Evolutionary conservation across 1,140 invertebrate genomes (phyloP), one percentile per base, ranked within the genome.

Genomic region (Cotesia glomerata): DNA sequence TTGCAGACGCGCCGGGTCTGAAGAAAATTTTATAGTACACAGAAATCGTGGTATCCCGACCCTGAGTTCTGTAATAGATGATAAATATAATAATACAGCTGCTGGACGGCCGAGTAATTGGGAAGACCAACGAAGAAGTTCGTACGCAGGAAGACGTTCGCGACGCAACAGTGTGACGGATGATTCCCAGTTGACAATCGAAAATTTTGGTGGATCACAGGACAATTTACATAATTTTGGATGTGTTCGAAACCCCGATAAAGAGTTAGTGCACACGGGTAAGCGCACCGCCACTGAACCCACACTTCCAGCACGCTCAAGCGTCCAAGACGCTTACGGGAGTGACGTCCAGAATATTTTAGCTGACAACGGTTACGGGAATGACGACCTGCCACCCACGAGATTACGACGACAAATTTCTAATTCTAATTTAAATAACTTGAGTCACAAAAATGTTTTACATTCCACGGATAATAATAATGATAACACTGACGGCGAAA

Each of bases 191-290:
- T 85, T 97, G 73, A 96, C 95, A 0, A 93, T 96, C 35, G 95
- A 97, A 88, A 96, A 97, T 85, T 96, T 97, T 86, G 95, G 95
- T 35, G 95, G 94, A 61, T 94, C 91, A 77, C 93, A 91, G 85
- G 92, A 89, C 81, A 92, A 91, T 79, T 85, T 90, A 79, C 91
- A 88, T 82, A 89, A 90, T 77, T 89, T 89, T 76, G 90, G 89
- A 51, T 76, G 72, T 39, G 64, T 73, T 13, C 88, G 88, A 78
- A 92, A 95, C 88, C 93, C 93, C 0, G 93, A 95, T 84, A 95
- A 95, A 84, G 93, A 92, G 75, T 84, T 91, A 2, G 90, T 89
- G 32, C 90, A 91, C 70, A 81, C 88, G 14, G 90, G 88, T 8
- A 87, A 91, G 64, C 89, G 91, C 79, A 84, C 74, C 26, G 77